A percentile compares a stretch with the other conserved stretches of the same genome.
phyloP scores from a whole-genome alignment of 2,888 invertebrate species.

The Lordiphosa fenestrarum region DNA sequence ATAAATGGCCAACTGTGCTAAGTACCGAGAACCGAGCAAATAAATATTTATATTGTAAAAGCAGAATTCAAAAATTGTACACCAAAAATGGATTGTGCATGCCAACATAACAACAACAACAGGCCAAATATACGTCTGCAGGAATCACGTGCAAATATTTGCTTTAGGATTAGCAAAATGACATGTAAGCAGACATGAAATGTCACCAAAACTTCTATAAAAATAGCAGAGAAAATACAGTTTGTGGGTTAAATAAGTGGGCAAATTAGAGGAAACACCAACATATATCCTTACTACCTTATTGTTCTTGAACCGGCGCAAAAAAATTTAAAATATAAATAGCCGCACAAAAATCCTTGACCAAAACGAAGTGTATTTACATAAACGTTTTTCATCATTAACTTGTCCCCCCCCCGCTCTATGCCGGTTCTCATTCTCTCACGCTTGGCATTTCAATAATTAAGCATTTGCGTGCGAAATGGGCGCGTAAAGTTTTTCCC shows the following conservation, averaged over 20 bases:
- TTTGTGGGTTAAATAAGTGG: too few relatives aligned
- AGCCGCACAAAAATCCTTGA: too few relatives aligned
- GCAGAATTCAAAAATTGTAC: conserved; percentile 2
- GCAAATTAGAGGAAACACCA: too few relatives aligned
- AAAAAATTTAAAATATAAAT: too few relatives aligned
- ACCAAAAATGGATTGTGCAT: conserved; percentile 1
- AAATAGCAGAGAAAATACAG: too few relatives aligned
- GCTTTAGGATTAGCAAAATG: not conserved
- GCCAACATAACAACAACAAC: not conserved
- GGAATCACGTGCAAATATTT: conserved; percentile 4
- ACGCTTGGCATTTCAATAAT: conserved; percentile 25
- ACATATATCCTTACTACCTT: too few relatives aligned
- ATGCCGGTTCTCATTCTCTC: conserved; percentile 1
- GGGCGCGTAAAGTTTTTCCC: conserved; percentile 16
- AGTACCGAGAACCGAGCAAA: conserved; percentile 1
- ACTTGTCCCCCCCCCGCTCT: not conserved
- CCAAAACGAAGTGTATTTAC: not conserved
- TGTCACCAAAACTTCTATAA: too few relatives aligned
- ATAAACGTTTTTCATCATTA: not conserved
- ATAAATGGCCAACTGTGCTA: conserved; percentile 6
- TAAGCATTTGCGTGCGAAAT: conserved; percentile 38
- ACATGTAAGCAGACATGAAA: too few relatives aligned
- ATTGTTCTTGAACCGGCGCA: too few relatives aligned
- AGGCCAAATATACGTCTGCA: not conserved
- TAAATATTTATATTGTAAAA: conserved; percentile 27